These are phyloP conservation scores for Epiblema foenella DNA, from an alignment of 2,888 invertebrate species.

Conservation along the genomic window DNA sequence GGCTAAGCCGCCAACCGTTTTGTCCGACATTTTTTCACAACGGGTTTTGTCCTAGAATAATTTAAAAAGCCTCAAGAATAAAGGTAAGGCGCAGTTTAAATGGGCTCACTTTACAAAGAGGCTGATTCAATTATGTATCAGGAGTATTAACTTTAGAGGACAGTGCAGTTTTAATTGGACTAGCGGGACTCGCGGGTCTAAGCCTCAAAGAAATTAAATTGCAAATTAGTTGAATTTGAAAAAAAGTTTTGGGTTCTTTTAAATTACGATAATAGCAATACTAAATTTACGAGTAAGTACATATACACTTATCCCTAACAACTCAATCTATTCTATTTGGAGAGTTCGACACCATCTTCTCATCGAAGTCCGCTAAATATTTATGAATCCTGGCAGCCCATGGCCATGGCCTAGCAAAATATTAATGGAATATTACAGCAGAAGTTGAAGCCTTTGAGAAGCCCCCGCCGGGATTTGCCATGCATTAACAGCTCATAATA, in stretches of 20 bases:
- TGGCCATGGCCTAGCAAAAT: conserved; percentile 34
- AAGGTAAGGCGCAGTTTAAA: conserved; percentile 7
- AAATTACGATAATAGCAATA: neutral
- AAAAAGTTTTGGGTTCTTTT: neutral
- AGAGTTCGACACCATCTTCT: conserved; percentile 17
- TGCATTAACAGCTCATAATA: conserved; percentile 40
- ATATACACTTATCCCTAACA: neutral
- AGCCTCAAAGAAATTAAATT: too few species aligned
- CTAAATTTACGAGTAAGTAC: too few species aligned
- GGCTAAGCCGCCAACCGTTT: conserved; percentile 20
- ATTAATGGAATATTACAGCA: conserved; percentile 44
- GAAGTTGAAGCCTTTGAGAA: conserved; percentile 32
- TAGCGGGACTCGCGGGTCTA: too few species aligned
- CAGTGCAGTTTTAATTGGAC: neutral
- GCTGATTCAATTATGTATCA: conserved; percentile 7
- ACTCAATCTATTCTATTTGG: neutral
- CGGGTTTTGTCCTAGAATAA: conserved; percentile 27
- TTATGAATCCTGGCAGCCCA: conserved; percentile 19
- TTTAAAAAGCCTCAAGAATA: conserved; percentile 19
- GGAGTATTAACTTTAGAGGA: neutral
- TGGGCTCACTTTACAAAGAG: conserved; percentile 8
- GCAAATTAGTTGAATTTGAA: too few species aligned
- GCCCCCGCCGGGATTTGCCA: conserved; percentile 29
- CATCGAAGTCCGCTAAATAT: conserved; percentile 36
- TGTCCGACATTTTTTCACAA: conserved; percentile 31